phyloP scores from a whole-genome alignment of 2,797 vertebrate genomes.

The Arrhamphus sclerolepis region DNA sequence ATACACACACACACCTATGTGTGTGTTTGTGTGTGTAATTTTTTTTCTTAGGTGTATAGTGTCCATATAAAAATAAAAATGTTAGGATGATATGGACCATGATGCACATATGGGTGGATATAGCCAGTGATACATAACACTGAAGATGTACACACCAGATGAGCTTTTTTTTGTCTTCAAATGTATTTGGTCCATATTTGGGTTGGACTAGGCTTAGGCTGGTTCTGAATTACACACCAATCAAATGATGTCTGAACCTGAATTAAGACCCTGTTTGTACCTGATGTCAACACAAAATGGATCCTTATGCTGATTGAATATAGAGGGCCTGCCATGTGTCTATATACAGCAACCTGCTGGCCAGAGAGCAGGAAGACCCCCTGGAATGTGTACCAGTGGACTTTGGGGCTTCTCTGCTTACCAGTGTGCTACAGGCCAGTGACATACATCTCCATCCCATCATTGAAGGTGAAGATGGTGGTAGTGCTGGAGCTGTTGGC shows the following conservation, averaged over 20 bases:
- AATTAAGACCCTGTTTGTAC: conserved; percentile 79
- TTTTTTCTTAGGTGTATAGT: conserved; percentile 56
- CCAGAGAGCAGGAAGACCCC: conserved; percentile 40
- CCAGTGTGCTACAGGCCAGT: conserved; percentile 79
- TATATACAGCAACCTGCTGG: conserved; percentile 66
- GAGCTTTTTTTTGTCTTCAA: conserved; percentile 33
- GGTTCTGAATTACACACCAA: conserved; percentile 72
- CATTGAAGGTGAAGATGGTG: conserved; percentile 86
- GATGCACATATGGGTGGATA: conserved; percentile 64
- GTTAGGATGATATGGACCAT: conserved; percentile 78
- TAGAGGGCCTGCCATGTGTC: conserved; percentile 53
- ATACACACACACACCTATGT: conserved; percentile 46
- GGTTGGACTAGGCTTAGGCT: conserved; percentile 67
- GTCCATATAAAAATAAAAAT: conserved; percentile 81
- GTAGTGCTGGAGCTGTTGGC: conserved; percentile 79
- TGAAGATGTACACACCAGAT: conserved; percentile 53
- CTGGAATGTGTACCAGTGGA: conserved; percentile 39
- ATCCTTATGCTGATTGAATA: conserved; percentile 60
- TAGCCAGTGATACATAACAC: conserved; percentile 56
- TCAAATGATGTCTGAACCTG: conserved; percentile 66
- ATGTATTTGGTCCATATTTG: conserved; percentile 68
- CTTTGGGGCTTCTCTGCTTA: conserved; percentile 29
- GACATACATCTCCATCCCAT: conserved; percentile 87
- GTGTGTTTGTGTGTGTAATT: conserved; percentile 54
- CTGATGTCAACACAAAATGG: conserved; percentile 70